phyloP scores from a whole-genome alignment of 2,113 vertebrate species.

The Fukomys damarensis region DNA sequence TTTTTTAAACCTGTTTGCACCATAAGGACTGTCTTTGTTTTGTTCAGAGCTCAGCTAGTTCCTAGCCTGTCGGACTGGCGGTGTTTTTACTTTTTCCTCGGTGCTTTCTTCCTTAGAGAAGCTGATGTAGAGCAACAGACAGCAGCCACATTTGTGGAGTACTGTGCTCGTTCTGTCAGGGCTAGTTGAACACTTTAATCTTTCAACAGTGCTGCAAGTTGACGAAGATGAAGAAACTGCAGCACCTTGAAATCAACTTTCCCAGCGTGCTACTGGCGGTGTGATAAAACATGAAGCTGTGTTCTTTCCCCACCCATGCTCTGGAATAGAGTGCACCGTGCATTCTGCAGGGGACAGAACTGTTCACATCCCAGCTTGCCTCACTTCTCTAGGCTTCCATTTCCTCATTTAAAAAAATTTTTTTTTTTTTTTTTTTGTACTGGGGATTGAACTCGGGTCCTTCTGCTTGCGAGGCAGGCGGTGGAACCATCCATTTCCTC shows the following conservation, averaged over 20 bases:
- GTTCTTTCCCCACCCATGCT: too few species aligned
- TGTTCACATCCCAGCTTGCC: not conserved
- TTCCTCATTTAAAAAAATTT: not conserved
- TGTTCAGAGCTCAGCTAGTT: not conserved
- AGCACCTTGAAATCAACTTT: not conserved
- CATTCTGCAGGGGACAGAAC: not conserved
- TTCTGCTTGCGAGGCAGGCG: too few species aligned
- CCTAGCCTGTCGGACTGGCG: not conserved
- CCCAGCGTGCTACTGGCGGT: not conserved
- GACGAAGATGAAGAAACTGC: not conserved
- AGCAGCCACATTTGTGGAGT: fast-evolving
- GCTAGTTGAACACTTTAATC: not conserved
- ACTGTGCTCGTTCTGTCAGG: not conserved
- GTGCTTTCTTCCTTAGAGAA: not conserved
- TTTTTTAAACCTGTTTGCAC: not conserved
- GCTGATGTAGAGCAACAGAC: not conserved
- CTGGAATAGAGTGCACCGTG: too few species aligned
- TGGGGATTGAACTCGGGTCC: too few species aligned
- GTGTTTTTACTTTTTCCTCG: fast-evolving
- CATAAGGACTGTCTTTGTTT: not conserved
- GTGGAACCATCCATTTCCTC: not conserved
- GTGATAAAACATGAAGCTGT: not conserved
- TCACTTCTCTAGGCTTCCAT: not conserved
- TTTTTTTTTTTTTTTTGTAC: too few species aligned
- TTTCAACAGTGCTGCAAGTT: not conserved